phyloP scores from a whole-genome alignment of 2,113 vertebrate species.

The Dasypus novemcinctus region DNA sequence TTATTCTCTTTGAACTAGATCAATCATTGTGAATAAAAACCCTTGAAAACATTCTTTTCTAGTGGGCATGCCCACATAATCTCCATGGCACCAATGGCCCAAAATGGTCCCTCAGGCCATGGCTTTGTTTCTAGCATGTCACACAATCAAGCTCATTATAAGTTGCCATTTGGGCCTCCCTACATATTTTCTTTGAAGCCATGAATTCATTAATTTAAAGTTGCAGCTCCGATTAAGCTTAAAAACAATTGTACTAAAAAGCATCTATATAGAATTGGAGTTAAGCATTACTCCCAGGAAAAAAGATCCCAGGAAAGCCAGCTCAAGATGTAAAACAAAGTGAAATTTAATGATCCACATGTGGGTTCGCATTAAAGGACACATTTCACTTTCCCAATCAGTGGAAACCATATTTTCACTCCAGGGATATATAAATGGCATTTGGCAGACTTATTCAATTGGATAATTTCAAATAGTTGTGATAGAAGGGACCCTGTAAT shows the following conservation, averaged over 20 bases:
- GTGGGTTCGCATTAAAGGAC: not conserved
- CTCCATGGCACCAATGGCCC: accelerated
- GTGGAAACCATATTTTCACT: not conserved
- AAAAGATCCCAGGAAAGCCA: constrained; percentile 48
- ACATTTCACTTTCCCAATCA: not conserved
- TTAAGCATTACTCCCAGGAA: not conserved
- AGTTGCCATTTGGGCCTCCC: not conserved
- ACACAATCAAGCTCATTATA: not conserved
- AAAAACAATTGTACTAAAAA: not conserved
- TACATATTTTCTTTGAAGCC: constrained; percentile 48
- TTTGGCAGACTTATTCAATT: not conserved
- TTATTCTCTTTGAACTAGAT: not conserved
- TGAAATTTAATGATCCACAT: not conserved
- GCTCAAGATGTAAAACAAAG: not conserved
- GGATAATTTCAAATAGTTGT: not conserved
- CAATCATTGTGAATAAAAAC: not conserved
- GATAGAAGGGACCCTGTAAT: not conserved
- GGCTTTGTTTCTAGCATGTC: not conserved
- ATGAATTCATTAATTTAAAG: not conserved
- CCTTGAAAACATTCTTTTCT: not conserved
- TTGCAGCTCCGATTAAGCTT: constrained; percentile 22
- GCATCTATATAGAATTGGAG: not conserved
- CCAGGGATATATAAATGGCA: not conserved
- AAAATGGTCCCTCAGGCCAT: not conserved
- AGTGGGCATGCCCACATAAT: accelerated